These are phyloP conservation scores for Drosophila lacicola DNA, from an alignment of 2,888 invertebrate species.

Conservation along the genomic window DNA sequence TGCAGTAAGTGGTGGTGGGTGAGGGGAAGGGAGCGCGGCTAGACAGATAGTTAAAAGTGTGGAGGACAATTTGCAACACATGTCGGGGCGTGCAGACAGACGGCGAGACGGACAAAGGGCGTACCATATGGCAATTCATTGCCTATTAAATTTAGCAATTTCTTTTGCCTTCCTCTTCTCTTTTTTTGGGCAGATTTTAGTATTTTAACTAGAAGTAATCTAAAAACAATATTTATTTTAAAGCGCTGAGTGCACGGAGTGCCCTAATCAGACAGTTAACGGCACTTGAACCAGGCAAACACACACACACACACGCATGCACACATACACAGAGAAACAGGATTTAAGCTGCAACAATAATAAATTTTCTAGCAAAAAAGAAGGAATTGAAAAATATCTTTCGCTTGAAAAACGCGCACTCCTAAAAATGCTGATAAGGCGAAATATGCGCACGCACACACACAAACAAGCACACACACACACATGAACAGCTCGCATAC, in stretches of 20 bases:
- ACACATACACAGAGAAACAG: conserved; percentile 54
- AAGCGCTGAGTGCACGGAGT: conserved; percentile 67
- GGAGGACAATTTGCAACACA: conserved; percentile 58
- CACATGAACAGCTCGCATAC: conserved; percentile 26
- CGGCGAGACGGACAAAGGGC: conserved; percentile 8
- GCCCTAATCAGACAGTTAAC: conserved; percentile 81
- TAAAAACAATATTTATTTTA: conserved; percentile 83
- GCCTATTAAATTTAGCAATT: conserved; percentile 74
- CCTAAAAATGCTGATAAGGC: conserved; percentile 78
- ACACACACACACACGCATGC: conserved; percentile 20
- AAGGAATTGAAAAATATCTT: conserved; percentile 61
- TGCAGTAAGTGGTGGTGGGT: not conserved
- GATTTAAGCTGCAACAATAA: conserved; percentile 82
- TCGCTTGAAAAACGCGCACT: conserved; percentile 62
- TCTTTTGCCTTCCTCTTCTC: conserved; percentile 25
- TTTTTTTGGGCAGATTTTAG: conserved; percentile 56
- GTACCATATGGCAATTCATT: conserved; percentile 61
- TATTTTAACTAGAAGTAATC: conserved; percentile 70
- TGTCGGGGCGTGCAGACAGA: conserved; percentile 45
- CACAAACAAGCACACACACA: conserved; percentile 13
- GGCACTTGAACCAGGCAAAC: conserved; percentile 54
- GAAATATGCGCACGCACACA: conserved; percentile 70
- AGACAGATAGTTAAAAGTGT: conserved; percentile 30
- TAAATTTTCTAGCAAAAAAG: conserved; percentile 62
- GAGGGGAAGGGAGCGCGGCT: conserved; percentile 11